Base-by-base conservation (phyloP, 2,113 vertebrate genomes). In the Heptranchias perlo region DNA sequence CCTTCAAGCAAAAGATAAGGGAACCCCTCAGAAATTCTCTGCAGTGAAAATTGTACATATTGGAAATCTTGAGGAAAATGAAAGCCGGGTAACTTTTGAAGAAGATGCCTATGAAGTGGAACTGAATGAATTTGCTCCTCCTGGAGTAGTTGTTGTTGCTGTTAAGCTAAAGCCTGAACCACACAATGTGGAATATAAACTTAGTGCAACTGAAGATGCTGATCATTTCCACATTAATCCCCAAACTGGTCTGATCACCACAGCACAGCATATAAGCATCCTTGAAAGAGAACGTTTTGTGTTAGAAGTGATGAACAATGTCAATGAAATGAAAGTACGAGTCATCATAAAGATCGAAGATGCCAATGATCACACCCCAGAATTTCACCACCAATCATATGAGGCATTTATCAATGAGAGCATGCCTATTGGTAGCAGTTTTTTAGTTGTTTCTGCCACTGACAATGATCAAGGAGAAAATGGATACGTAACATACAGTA, bases 401-500 rank as follows among this genome's bases (percentile, higher is more conserved):
- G 98, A 98, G 92, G 97, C 98, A 1, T 98, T 98, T 2, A 97
- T 99, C 96, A 99, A 99, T 54, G 99, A 99, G 97, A 99, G 99
- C 10, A 97, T 99, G 11, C 97, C 98, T 0, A 96, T 99, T 67
- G 99, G 98, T 0, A 98, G 98, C 0, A 98, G 96, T 0, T 95
- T 99, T 78, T 96, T 99, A 96, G 96, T 97, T 0, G 98, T 99
- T 92, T 98, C 98, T 1, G 99, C 99, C 58, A 97, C 97, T 28
- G 99, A 99, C 96, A 97, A 97, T 84, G 99, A 99, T 95, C 97
- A 97, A 96, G 99, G 99, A 73, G 99, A 99, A 97, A 99, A 99
- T 14, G 99, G 99, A 54, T 99, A 99, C 91, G 99, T 99, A 96
- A 99, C 99, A 0, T 99, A 99, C 49, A 99, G 98, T 96, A 98